Evolutionary conservation across 1,140 invertebrate genomes (phyloP).

Genomic region (Dufourea novaeangliae): DNA sequence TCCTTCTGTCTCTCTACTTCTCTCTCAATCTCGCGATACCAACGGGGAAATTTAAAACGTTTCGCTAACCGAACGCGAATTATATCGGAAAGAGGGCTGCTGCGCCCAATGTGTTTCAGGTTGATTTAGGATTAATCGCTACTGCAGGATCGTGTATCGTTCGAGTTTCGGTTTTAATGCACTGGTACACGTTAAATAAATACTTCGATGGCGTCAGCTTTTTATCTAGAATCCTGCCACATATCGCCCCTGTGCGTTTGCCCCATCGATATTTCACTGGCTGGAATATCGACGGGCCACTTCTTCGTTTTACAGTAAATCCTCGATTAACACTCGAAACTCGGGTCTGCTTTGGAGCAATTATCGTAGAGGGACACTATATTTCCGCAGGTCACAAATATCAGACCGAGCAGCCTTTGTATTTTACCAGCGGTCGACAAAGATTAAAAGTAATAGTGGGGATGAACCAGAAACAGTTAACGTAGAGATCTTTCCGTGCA

Average conservation of each 20-base stretch:
- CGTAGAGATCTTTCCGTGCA: too few species aligned
- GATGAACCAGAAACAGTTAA: too few species aligned
- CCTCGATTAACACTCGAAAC: too few species aligned
- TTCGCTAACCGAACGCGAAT: conserved; percentile 24
- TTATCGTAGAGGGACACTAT: too few species aligned
- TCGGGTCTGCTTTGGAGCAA: too few species aligned
- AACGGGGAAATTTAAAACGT: neutral
- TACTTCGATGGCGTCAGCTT: neutral
- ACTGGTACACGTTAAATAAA: neutral
- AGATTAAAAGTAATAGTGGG: too few species aligned
- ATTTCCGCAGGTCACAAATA: too few species aligned
- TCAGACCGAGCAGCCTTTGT: too few species aligned
- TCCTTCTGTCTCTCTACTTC: neutral
- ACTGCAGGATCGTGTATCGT: neutral
- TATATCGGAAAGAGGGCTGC: neutral
- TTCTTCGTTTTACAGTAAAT: neutral
- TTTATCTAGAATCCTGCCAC: conserved; percentile 9
- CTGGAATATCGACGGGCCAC: neutral
- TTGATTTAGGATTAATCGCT: neutral
- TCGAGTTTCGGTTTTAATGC: neutral
- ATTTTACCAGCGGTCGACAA: neutral
- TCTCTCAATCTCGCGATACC: too few species aligned
- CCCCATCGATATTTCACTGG: conserved; percentile 25
- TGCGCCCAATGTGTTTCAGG: neutral
- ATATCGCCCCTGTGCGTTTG: neutral